A percentile compares a stretch with the other conserved stretches of the same genome.
These are phyloP conservation scores for Tenthredo scrophulariae DNA, from an alignment of 2,888 invertebrate genomes.

Conservation along the genomic window DNA sequence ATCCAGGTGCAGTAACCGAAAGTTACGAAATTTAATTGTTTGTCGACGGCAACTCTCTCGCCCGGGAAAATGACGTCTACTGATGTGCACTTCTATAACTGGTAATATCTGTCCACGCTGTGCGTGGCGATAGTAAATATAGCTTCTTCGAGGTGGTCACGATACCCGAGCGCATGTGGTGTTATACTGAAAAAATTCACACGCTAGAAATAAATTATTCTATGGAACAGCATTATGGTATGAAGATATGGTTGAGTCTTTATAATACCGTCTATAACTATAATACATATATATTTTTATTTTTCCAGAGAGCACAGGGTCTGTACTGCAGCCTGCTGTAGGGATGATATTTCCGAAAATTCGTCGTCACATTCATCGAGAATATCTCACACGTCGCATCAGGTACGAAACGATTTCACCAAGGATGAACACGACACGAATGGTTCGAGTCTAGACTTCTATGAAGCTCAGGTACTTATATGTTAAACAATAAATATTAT, in stretches of 20 bases:
- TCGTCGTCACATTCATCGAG: slow-evolving; percentile 73
- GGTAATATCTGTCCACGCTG: background rate
- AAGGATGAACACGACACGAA: slow-evolving; percentile 70
- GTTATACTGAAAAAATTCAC: background rate
- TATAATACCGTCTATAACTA: background rate
- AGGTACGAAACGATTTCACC: slow-evolving; percentile 69
- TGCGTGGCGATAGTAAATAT: slow-evolving; percentile 19
- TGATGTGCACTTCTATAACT: background rate
- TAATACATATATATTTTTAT: background rate
- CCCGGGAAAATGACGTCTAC: background rate
- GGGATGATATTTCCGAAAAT: slow-evolving; percentile 74
- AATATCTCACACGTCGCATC: slow-evolving; percentile 67
- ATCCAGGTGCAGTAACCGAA: background rate
- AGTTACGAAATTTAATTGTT: background rate
- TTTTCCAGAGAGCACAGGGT: slow-evolving; percentile 72
- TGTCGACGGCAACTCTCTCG: background rate
- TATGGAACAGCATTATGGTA: background rate
- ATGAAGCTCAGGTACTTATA: slow-evolving; percentile 70
- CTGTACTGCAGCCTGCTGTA: slow-evolving; percentile 76
- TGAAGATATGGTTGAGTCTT: background rate
- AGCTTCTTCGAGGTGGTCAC: slow-evolving; percentile 38
- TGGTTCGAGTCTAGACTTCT: slow-evolving; percentile 73
- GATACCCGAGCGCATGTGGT: background rate
- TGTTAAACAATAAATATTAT: background rate
- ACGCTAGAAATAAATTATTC: background rate